Evolutionary conservation across 2,113 vertebrate genomes (phyloP).

Genomic region (Corydoras maculifer): DNA sequence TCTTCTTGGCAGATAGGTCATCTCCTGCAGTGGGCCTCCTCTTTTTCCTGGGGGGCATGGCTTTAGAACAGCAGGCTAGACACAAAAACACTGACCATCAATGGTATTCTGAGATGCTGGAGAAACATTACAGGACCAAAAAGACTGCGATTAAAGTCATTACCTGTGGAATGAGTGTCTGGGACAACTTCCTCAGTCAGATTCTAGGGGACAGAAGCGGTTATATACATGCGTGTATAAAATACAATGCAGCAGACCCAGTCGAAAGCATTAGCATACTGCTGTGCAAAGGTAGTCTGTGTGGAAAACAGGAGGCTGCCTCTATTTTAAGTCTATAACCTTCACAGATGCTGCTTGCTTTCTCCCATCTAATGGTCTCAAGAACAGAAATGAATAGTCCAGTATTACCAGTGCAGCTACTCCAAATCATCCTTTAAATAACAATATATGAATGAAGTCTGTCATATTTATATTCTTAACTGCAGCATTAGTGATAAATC

Average conservation of each 20-base stretch:
- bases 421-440: slow-evolving; percentile 1
- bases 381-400: neutral
- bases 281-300: slow-evolving; percentile 15
- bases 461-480: too few relatives aligned
- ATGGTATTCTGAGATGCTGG: neutral
- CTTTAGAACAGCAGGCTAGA: slow-evolving; percentile 89
- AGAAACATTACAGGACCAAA: neutral
- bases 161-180: slow-evolving; percentile 93
- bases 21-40: slow-evolving; percentile 95
- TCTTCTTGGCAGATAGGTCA: slow-evolving; percentile 95
- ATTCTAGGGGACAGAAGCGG: slow-evolving; percentile 66
- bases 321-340: slow-evolving; percentile 31
- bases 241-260: slow-evolving; percentile 35
- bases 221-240: neutral
- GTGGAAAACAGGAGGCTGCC: slow-evolving; percentile 33
- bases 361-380: neutral
- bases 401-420: slow-evolving; percentile 2
- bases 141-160: neutral
- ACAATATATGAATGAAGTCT: neutral
- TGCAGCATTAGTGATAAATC: neutral
- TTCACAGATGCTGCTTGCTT: slow-evolving; percentile 26
- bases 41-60: slow-evolving; percentile 99
- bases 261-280: slow-evolving; percentile 31
- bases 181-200: slow-evolving; percentile 93
- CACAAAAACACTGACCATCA: neutral